Conservation (phyloP, 2,797 vertebrate species). For the Alcedo atthis region DNA sequence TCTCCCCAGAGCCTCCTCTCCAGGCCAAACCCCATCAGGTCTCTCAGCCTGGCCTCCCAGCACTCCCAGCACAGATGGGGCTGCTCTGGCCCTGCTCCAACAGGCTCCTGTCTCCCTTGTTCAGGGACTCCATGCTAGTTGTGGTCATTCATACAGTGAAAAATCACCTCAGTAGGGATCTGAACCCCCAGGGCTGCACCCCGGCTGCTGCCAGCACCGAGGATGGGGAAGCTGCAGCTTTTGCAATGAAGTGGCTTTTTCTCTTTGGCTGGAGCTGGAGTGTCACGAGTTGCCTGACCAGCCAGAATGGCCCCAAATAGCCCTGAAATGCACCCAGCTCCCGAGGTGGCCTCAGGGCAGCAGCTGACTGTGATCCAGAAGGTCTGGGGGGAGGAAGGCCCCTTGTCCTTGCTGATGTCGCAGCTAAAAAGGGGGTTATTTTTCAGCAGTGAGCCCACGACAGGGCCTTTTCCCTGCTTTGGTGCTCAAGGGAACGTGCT, state of each 20-base stretch:
- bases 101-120: not conserved
- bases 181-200: not conserved
- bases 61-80: not conserved
- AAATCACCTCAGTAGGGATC: not conserved
- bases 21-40: too few species aligned
- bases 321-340: fast-evolving
- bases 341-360: not conserved
- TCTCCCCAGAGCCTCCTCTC: too few species aligned
- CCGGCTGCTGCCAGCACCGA: fast-evolving
- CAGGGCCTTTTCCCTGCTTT: not conserved
- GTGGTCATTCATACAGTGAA: not conserved
- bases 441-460: fast-evolving
- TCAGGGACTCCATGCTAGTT: too few species aligned
- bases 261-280: not conserved
- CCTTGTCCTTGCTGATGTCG: fast-evolving
- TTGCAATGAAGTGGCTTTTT: not conserved
- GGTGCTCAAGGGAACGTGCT: fast-evolving
- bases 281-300: not conserved
- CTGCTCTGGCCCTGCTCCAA: not conserved
- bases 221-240: not conserved
- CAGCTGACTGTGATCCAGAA: not conserved
- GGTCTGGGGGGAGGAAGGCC: too few species aligned
- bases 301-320: not conserved
- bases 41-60: not conserved
- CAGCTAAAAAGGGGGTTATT: not conserved